Conservation (phyloP, 2,113 vertebrate species). For the Lophius piscatorius region DNA sequence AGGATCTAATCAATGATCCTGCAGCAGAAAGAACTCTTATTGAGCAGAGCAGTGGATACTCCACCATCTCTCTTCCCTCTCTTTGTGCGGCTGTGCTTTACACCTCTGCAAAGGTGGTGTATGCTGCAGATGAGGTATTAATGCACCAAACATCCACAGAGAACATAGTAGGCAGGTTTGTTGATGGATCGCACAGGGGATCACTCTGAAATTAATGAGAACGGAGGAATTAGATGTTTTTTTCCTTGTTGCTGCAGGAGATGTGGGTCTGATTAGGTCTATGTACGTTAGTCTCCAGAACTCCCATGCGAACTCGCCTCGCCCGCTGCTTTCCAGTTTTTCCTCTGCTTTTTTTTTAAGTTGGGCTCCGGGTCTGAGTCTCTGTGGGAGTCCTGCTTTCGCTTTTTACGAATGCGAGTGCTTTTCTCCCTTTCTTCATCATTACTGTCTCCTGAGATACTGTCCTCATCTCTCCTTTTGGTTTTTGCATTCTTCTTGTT, state of each 20-base stretch:
- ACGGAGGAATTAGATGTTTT: slow-evolving; percentile 28
- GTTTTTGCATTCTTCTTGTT: slow-evolving; percentile 76
- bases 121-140: slow-evolving; percentile 51
- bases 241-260: slow-evolving; percentile 33
- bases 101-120: slow-evolving; percentile 41
- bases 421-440: slow-evolving; percentile 31
- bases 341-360: slow-evolving; percentile 74
- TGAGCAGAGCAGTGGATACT: slow-evolving; percentile 20
- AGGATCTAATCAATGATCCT: slow-evolving; percentile 39
- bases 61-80: slow-evolving; percentile 27
- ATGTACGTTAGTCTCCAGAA: slow-evolving; percentile 80
- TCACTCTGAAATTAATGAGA: slow-evolving; percentile 23
- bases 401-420: slow-evolving; percentile 55
- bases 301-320: slow-evolving; percentile 87
- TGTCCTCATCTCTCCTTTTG: slow-evolving; percentile 63
- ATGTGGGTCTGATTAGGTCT: neutral
- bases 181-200: slow-evolving; percentile 43
- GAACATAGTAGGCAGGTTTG: slow-evolving; percentile 30
- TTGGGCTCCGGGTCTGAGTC: slow-evolving; percentile 62
- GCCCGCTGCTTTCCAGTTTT: slow-evolving; percentile 88
- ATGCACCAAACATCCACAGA: slow-evolving; percentile 34
- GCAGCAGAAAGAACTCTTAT: slow-evolving; percentile 23
- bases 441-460: slow-evolving; percentile 61
- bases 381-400: slow-evolving; percentile 65
- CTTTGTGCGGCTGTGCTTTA: slow-evolving; percentile 15